Percentiles rank a stretch among this genome's conserved stretches.
phyloP scores from a whole-genome alignment of 2,113 vertebrate genomes.

The Patagioenas fasciata region DNA sequence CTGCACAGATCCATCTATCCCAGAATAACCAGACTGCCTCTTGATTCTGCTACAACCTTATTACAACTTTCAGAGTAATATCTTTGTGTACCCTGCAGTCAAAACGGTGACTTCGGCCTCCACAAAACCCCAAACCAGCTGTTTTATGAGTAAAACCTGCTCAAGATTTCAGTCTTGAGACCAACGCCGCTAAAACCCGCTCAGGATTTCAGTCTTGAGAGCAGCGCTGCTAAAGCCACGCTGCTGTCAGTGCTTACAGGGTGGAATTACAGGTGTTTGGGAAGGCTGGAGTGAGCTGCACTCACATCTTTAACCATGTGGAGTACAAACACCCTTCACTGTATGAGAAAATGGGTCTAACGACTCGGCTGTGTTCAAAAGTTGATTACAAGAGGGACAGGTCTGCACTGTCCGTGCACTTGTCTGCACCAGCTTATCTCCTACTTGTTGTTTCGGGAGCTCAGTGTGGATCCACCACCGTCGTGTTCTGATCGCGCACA shows the following conservation, averaged over 20 bases:
- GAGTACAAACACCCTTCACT: accelerated
- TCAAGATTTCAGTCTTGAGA: background rate
- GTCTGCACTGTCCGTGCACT: accelerated
- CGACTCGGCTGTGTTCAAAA: accelerated
- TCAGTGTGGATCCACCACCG: background rate
- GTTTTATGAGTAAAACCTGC: background rate
- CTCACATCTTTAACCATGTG: accelerated
- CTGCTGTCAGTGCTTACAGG: background rate
- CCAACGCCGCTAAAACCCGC: no score
- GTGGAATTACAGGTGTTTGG: background rate
- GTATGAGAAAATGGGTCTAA: background rate
- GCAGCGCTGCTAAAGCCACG: background rate
- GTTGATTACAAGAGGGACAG: background rate
- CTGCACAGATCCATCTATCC: background rate
- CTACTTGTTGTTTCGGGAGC: background rate
- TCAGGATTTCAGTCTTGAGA: background rate
- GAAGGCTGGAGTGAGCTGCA: background rate
- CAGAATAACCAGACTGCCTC: background rate
- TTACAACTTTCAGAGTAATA: background rate
- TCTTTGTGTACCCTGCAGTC: background rate
- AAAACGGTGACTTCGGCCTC: background rate
- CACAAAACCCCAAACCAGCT: background rate
- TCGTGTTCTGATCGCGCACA: accelerated
- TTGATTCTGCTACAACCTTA: background rate
- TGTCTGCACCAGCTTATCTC: background rate